phyloP scores from a whole-genome alignment of 2,888 invertebrate species.

The Tineola bisselliella region DNA sequence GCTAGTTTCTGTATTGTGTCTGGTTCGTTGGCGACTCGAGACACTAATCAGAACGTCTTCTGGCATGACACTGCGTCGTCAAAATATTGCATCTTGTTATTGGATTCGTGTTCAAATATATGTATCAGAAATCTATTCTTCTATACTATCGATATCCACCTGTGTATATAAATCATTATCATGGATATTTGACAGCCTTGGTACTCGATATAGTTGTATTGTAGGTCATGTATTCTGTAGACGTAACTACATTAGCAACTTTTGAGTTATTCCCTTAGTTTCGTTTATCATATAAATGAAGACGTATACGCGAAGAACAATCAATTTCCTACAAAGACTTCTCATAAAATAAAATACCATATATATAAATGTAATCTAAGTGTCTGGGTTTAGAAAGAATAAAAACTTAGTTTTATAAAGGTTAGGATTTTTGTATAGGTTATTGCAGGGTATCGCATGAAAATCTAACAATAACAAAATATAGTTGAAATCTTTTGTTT shows the following conservation, averaged over 20 bases:
- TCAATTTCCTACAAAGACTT: too few relatives aligned
- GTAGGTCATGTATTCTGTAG: conserved; percentile 24
- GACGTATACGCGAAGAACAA: too few relatives aligned
- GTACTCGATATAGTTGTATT: not conserved
- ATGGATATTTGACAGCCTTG: conserved; percentile 16
- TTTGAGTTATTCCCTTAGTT: conserved; percentile 16
- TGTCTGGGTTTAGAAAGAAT: too few relatives aligned
- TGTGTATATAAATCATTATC: conserved; percentile 31
- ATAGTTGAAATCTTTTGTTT: too few relatives aligned
- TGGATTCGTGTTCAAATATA: conserved; percentile 17
- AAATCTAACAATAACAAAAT: too few relatives aligned
- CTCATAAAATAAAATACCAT: too few relatives aligned
- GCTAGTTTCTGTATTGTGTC: conserved; percentile 20
- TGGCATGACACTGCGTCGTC: conserved; percentile 25
- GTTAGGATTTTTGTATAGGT: too few relatives aligned
- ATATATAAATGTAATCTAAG: too few relatives aligned
- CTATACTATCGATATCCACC: conserved; percentile 31
- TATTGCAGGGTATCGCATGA: too few relatives aligned
- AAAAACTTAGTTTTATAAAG: too few relatives aligned
- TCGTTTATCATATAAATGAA: not conserved
- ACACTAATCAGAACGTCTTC: conserved; percentile 16
- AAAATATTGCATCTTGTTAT: conserved; percentile 28
- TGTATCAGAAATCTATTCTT: conserved; percentile 30
- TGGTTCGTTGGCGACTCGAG: conserved; percentile 14
- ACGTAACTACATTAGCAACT: conserved; percentile 28